Evolutionary conservation across 2,797 vertebrate species (phyloP), one percentile per base, ranked within the genome.

Genomic region (Sebastes iracundus): DNA sequence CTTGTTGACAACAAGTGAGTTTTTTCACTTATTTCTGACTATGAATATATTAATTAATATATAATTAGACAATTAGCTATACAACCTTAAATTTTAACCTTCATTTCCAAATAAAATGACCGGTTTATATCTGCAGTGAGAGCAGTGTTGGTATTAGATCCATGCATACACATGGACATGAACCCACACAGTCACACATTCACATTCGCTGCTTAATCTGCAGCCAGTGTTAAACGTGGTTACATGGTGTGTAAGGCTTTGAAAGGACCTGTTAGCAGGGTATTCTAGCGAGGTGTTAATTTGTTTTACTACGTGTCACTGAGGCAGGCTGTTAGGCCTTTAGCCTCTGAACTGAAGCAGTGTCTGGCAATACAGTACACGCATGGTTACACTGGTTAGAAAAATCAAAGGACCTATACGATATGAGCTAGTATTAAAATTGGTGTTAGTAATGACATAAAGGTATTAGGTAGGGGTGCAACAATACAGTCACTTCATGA

Each of bases 1-100:
- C 95, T 97, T 11, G 81, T 88, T 14, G 94, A 96, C 62, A 96
- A 96, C 92, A 96, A 96, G 95, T 96, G 87, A 93, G 94, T 93
- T 60, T 7, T 42, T 30, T 0, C 12, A 16, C 16, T 71, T 27
- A 1, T 35, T 38, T 71, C 12, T 20, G 1, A 32, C 2, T 14
- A 0, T 32, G 13, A 63, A 32, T 59, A 16, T 3, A 9, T 1
- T 0, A 52, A 62, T 35, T 4, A 42, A 20, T n/a, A 22, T 20
- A 5, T 11, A 27, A 32, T 53, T 20, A 9, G 0, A 63, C 6
- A 52, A 22, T 35, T 7, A 7, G 0, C 9, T n/a, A 5, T 35
- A 25, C 7, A 18, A 3, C 11, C 33, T 49, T 52, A 20, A 52
- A 52, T 52, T 20, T 52, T 10, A 52, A 52, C 46, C 7, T 4